Conservation (phyloP, 1,140 invertebrate species). For the Platyura marginata region DNA sequence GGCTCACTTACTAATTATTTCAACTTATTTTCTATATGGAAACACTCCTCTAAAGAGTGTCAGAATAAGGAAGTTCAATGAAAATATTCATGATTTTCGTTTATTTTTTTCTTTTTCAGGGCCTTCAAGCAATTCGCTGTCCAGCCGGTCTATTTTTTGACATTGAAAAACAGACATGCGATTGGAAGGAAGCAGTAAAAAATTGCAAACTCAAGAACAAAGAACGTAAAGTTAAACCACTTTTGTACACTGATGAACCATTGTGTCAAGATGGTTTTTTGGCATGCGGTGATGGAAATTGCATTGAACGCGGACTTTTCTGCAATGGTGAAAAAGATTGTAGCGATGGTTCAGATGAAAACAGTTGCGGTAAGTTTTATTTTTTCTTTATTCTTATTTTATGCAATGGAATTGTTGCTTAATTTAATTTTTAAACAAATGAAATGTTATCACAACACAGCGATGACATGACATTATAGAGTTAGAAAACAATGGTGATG, state of each 20-base stretch:
- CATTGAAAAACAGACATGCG: conserved; percentile 89
- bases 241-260: conserved; percentile 79
- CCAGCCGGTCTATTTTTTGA: conserved; percentile 86
- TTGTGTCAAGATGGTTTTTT: conserved; percentile 71
- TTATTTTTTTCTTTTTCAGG: conserved; percentile 27
- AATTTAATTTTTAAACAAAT: too few species aligned
- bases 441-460: too few species aligned
- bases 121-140: conserved; percentile 80
- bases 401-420: too few species aligned
- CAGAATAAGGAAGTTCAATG: too few species aligned
- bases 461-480: too few species aligned
- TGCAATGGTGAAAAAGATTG: conserved; percentile 89
- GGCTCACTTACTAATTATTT: too few species aligned
- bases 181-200: conserved; percentile 86
- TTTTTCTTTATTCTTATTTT: too few species aligned
- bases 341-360: conserved; percentile 75
- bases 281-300: conserved; percentile 71
- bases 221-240: conserved; percentile 73
- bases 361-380: conserved; percentile 69
- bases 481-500: too few species aligned
- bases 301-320: conserved; percentile 78
- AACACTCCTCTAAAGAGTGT: too few species aligned
- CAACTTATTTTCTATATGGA: too few species aligned
- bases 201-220: conserved; percentile 86
- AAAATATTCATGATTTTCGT: neutral